Conservation (phyloP, 2,888 invertebrate genomes). For the Xestia c-nigrum region DNA sequence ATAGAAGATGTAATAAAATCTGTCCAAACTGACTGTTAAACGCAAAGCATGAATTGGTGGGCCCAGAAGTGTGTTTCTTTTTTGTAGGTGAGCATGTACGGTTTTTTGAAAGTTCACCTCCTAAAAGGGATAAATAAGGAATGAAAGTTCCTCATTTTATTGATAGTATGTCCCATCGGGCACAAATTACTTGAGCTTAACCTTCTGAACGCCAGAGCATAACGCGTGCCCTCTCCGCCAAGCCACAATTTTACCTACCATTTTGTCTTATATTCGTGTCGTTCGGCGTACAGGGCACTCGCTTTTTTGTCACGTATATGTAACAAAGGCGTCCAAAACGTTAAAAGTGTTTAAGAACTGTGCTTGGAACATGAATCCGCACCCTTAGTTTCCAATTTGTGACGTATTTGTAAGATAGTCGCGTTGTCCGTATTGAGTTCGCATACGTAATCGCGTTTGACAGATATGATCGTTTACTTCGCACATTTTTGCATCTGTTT, state of each 20-base stretch:
- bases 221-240: too few relatives aligned
- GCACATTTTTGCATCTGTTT: slow-evolving; percentile 42
- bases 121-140: neutral
- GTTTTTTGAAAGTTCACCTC: neutral
- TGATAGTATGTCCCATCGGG: neutral
- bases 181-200: neutral
- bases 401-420: slow-evolving; percentile 27
- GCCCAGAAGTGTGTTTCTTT: neutral
- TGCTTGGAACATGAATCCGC: neutral
- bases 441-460: slow-evolving; percentile 41
- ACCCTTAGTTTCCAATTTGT: slow-evolving; percentile 30
- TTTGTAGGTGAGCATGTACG: neutral
- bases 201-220: too few relatives aligned
- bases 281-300: too few relatives aligned
- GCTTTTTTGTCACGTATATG: too few relatives aligned
- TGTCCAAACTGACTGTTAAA: neutral
- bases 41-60: neutral
- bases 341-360: too few relatives aligned
- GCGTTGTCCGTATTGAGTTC: slow-evolving; percentile 20
- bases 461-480: slow-evolving; percentile 52
- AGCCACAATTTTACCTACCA: too few relatives aligned
- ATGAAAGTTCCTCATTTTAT: neutral
- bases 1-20: neutral
- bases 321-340: too few relatives aligned
- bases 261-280: too few relatives aligned